Conservation (phyloP, 2,888 invertebrate genomes). For the Xanthia icteritia region DNA sequence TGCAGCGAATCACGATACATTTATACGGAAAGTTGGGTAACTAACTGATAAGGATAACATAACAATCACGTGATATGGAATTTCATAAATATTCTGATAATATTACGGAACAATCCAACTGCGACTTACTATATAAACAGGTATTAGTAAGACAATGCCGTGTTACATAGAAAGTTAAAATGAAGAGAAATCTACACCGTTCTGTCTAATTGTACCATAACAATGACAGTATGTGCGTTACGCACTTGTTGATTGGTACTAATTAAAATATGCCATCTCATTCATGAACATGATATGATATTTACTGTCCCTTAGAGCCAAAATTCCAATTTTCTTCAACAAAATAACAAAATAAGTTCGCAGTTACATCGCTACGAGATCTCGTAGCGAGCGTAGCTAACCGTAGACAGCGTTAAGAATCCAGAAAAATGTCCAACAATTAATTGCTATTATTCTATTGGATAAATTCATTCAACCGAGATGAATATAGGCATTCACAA, state of each 20-base stretch:
- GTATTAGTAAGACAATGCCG: slow-evolving; percentile 7
- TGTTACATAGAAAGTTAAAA: slow-evolving; percentile 25
- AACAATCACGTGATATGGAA: slow-evolving; percentile 48
- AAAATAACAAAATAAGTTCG: slow-evolving; percentile 21
- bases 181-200: slow-evolving; percentile 13
- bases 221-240: not conserved
- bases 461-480: slow-evolving; percentile 22
- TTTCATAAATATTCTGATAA: slow-evolving; percentile 39
- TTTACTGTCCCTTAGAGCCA: not conserved
- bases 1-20: slow-evolving; percentile 67
- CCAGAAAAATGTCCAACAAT: slow-evolving; percentile 15
- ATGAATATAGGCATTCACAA: slow-evolving; percentile 26
- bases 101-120: slow-evolving; percentile 48
- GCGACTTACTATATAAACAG: slow-evolving; percentile 18
- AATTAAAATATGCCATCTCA: slow-evolving; percentile 9
- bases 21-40: slow-evolving; percentile 54
- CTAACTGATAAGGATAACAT: slow-evolving; percentile 53
- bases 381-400: slow-evolving; percentile 51
- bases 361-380: slow-evolving; percentile 37
- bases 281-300: slow-evolving; percentile 14
- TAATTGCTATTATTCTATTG: slow-evolving; percentile 31
- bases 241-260: not conserved
- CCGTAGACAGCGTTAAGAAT: slow-evolving; percentile 37
- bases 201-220: slow-evolving; percentile 16
- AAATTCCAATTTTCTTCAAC: slow-evolving; percentile 10